Percentiles rank a stretch among this genome's conserved stretches.
These are phyloP conservation scores for Actinemys pallida DNA, from an alignment of 2,113 vertebrate species.

Conservation along the genomic window DNA sequence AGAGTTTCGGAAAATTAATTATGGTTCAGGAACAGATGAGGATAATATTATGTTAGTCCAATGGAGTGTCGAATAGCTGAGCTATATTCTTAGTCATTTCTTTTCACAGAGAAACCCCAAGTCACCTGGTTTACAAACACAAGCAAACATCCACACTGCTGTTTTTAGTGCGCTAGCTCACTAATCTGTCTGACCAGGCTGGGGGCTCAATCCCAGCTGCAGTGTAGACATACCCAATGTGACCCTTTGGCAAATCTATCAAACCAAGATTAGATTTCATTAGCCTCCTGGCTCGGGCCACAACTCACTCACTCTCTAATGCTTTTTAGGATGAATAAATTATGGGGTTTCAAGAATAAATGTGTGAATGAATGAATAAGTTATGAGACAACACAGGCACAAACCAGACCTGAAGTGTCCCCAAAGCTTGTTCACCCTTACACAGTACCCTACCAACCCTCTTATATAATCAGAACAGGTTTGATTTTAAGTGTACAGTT, in stretches of 20 bases:
- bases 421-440: not conserved
- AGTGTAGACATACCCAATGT: not conserved
- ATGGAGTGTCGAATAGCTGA: not conserved
- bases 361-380: slow-evolving; percentile 41
- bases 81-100: not conserved
- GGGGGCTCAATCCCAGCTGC: not conserved
- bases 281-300: not conserved
- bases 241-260: not conserved
- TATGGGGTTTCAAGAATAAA: slow-evolving; percentile 40
- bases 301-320: not conserved
- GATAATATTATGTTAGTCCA: not conserved
- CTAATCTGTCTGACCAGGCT: not conserved
- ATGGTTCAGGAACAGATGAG: not conserved
- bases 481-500: not conserved
- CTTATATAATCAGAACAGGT: not conserved
- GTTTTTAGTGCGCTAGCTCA: not conserved
- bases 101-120: not conserved
- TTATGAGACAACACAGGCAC: not conserved
- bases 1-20: not conserved
- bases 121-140: not conserved
- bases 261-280: slow-evolving; percentile 20
- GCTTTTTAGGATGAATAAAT: slow-evolving; percentile 59
- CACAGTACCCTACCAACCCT: not conserved
- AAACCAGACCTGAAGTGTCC: not conserved
- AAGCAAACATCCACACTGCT: not conserved